Percentiles rank a stretch among this genome's conserved stretches.
These are phyloP conservation scores for Parazoanthus darwini DNA, from an alignment of 92 coral and sea anemone species.

Conservation along the genomic window DNA sequence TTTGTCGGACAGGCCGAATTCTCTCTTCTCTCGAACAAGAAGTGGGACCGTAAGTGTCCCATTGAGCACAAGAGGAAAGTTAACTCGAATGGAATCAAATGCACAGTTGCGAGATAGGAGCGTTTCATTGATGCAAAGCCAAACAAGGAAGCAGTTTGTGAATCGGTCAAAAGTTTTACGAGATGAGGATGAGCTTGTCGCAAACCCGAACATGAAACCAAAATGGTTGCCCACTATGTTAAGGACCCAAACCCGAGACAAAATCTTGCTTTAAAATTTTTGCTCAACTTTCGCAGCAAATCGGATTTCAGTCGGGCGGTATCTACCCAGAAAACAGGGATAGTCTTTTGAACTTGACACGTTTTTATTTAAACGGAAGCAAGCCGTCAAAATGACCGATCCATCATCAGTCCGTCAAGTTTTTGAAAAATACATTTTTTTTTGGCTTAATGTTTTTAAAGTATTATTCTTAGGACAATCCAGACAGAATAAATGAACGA, in stretches of 20 bases:
- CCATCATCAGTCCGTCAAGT: neutral
- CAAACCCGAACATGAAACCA: conserved; percentile 27
- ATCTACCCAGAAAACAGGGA: neutral
- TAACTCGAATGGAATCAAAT: neutral
- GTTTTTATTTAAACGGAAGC: neutral
- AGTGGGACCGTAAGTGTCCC: neutral
- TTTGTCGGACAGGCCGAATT: conserved; percentile 13
- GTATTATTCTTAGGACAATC: neutral
- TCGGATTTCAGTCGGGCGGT: neutral
- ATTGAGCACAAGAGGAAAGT: neutral
- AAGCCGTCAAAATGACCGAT: too few species aligned
- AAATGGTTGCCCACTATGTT: conserved; percentile 36
- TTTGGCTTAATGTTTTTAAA: too few species aligned
- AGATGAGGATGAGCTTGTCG: conserved; percentile 34
- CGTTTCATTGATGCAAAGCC: neutral
- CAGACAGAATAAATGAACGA: neutral
- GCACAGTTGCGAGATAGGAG: neutral
- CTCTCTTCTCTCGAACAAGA: neutral
- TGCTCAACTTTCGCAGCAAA: neutral
- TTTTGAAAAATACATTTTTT: neutral
- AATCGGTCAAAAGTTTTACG: conserved; percentile 25
- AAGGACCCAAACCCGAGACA: conserved; percentile 21
- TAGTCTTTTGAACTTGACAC: neutral
- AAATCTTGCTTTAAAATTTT: neutral
- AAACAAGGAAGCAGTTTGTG: neutral